Conservation (phyloP, 2,113 vertebrate species). For the Edolisoma coerulescens region DNA sequence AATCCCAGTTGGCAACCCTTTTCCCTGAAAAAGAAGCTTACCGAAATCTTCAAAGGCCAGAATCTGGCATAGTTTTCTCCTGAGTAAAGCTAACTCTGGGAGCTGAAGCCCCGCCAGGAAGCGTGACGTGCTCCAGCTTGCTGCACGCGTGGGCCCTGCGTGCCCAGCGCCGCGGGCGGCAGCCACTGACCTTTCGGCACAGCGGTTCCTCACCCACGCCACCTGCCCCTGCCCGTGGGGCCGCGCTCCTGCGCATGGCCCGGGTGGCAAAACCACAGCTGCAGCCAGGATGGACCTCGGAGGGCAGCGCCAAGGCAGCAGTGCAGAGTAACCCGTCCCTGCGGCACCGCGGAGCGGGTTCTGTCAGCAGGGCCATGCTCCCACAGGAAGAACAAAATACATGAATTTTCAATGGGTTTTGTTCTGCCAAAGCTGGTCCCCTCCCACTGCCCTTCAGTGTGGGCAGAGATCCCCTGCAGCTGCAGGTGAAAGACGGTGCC, state of each 20-base stretch:
- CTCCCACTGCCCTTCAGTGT: not conserved
- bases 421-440: not conserved
- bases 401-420: not conserved
- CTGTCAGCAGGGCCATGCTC: not conserved
- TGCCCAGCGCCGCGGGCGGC: not conserved
- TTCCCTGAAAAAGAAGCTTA: constrained; percentile 38
- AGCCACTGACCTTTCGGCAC: not conserved
- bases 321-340: not conserved
- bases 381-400: not conserved
- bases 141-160: rapidly evolving
- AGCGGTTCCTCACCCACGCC: rapidly evolving
- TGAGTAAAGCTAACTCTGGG: not conserved
- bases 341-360: rapidly evolving
- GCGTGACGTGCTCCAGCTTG: not conserved
- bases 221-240: not conserved
- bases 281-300: not conserved
- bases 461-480: not conserved
- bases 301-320: not conserved
- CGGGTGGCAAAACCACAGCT: not conserved
- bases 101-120: not conserved
- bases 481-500: not conserved
- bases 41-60: constrained; percentile 49
- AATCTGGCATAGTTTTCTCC: not conserved
- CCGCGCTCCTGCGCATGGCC: rapidly evolving
- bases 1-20: constrained; percentile 43